These are phyloP conservation scores for Epinephelus malabaricus DNA, from an alignment of 2,797 vertebrate genomes.

Conservation along the genomic window DNA sequence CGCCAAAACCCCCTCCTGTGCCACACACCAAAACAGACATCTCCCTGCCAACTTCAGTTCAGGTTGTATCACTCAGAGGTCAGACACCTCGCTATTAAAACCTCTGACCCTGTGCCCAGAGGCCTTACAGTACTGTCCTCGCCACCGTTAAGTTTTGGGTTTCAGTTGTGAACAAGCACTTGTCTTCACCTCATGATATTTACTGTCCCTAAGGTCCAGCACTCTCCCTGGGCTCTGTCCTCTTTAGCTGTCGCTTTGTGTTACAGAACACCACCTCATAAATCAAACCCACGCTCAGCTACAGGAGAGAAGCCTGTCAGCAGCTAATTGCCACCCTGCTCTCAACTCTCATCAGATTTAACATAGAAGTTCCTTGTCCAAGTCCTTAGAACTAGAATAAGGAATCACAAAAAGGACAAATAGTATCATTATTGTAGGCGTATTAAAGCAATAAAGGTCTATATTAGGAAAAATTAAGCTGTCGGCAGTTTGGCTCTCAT, in stretches of 20 bases:
- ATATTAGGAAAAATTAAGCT: constrained; percentile 74
- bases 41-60: constrained; percentile 42
- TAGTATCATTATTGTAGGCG: constrained; percentile 15
- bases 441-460: constrained; percentile 62
- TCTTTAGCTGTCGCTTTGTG: constrained; percentile 44
- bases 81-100: constrained; percentile 52
- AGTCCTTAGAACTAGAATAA: constrained; percentile 3
- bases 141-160: constrained; percentile 45
- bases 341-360: constrained; percentile 17
- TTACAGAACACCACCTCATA: constrained; percentile 63
- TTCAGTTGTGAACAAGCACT: constrained; percentile 48
- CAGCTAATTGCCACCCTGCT: constrained; percentile 56
- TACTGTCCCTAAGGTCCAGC: constrained; percentile 49
- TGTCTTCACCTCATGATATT: constrained; percentile 69
- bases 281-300: constrained; percentile 65
- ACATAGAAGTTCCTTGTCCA: constrained; percentile 12
- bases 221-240: constrained; percentile 46
- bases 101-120: constrained; percentile 38
- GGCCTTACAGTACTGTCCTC: constrained; percentile 21
- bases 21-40: constrained; percentile 57
- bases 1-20: constrained; percentile 25
- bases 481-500: constrained; percentile 62
- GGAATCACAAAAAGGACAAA: background rate
- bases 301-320: constrained; percentile 56
- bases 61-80: constrained; percentile 53